Conservation (phyloP, 2,888 invertebrate genomes). For the Hyppa rectilinea region DNA sequence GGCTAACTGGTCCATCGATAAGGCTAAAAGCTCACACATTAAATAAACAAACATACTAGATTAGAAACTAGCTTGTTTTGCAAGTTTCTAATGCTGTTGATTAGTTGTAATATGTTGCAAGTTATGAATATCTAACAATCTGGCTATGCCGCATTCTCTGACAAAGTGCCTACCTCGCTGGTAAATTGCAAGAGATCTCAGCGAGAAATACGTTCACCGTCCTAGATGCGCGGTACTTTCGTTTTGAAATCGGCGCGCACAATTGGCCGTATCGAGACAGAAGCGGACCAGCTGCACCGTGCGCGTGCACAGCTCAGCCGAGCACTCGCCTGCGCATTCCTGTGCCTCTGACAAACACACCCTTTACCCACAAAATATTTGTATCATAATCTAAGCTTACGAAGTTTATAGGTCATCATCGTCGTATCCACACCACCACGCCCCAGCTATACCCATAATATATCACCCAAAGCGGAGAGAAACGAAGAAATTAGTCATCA, state of each 20-base stretch:
- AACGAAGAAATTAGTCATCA: constrained; percentile 5
- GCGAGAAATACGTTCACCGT: constrained; percentile 90
- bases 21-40: constrained; percentile 60
- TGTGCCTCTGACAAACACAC: constrained; percentile 62
- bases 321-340: constrained; percentile 81
- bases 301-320: constrained; percentile 60
- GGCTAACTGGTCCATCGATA: constrained; percentile 57
- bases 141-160: constrained; percentile 84
- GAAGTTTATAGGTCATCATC: constrained; percentile 36
- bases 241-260: constrained; percentile 90
- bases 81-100: constrained; percentile 76
- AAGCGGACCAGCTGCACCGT: constrained; percentile 80
- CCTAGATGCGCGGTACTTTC: constrained; percentile 91
- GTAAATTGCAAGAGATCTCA: constrained; percentile 89
- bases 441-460: constrained; percentile 32
- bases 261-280: constrained; percentile 89
- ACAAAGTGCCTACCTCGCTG: constrained; percentile 80
- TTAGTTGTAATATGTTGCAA: constrained; percentile 80
- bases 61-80: constrained; percentile 81
- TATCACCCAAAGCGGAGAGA: constrained; percentile 3
- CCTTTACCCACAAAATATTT: constrained; percentile 35
- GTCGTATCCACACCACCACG: constrained; percentile 31
- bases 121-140: constrained; percentile 87
- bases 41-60: constrained; percentile 75
- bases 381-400: constrained; percentile 2